These are phyloP conservation scores for Campylomormyrus tamandua DNA, from an alignment of 2,113 vertebrate genomes.

Conservation along the genomic window DNA sequence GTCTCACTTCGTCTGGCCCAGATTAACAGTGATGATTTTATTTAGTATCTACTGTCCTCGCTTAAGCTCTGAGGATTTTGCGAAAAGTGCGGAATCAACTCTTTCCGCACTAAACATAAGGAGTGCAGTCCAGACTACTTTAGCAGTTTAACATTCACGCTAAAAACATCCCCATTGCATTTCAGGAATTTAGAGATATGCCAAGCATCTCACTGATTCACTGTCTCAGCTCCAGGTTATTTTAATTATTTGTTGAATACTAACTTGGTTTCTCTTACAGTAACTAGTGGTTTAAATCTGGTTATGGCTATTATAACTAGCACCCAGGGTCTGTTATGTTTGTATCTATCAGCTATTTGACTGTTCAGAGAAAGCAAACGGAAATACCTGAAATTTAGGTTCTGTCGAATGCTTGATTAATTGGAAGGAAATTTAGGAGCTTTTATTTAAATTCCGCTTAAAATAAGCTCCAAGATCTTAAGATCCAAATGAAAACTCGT, in stretches of 20 bases:
- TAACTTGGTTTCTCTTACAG: background rate
- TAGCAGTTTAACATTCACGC: background rate
- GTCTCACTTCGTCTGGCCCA: background rate
- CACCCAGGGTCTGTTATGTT: background rate
- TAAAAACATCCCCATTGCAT: background rate
- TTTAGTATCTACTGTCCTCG: background rate
- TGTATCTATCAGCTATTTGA: background rate
- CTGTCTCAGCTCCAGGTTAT: background rate
- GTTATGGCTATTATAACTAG: background rate
- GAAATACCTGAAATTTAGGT: background rate
- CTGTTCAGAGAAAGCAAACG: background rate
- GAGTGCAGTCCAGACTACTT: background rate
- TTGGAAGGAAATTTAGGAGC: background rate
- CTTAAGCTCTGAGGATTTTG: background rate
- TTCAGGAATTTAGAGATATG: background rate
- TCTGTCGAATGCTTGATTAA: background rate
- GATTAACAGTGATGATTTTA: background rate
- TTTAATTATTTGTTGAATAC: background rate
- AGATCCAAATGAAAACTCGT: background rate
- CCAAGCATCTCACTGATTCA: background rate
- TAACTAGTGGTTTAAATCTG: background rate
- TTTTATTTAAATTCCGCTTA: background rate
- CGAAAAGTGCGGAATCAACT: background rate
- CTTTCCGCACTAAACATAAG: background rate
- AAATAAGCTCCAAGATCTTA: background rate